A percentile compares a stretch with the other conserved stretches of the same genome.
Evolutionary conservation across 2,888 invertebrate genomes (phyloP).

Genomic region (Ochlodes sylvanus): DNA sequence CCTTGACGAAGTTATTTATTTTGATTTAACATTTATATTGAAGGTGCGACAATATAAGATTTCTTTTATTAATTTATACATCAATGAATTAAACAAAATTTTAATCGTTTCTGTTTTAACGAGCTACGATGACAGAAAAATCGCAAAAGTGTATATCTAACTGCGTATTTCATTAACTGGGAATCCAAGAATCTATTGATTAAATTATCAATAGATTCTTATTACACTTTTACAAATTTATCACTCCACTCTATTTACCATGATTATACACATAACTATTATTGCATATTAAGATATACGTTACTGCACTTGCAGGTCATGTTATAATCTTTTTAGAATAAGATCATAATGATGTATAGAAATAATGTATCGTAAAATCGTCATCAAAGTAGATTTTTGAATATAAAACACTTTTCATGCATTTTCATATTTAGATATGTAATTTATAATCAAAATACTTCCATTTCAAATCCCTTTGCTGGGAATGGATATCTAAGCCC

Average conservation of each 20-base stretch:
- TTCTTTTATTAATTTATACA: neutral
- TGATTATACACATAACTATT: neutral
- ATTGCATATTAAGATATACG: neutral
- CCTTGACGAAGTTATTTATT: neutral
- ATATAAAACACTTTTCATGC: neutral
- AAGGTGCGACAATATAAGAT: neutral
- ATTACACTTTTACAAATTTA: neutral
- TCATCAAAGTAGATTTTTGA: slow-evolving; percentile 1
- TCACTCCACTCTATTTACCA: neutral
- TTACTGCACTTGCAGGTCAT: neutral
- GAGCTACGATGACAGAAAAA: neutral
- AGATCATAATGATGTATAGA: neutral
- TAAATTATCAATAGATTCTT: neutral
- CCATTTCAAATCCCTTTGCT: too few relatives aligned
- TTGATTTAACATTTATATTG: neutral
- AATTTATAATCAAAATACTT: neutral
- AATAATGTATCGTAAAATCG: neutral
- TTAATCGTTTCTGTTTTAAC: neutral
- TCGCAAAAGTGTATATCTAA: too few relatives aligned
- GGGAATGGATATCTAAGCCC: too few relatives aligned
- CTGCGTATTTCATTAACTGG: neutral
- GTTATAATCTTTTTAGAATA: slow-evolving; percentile 4
- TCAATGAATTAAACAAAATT: neutral
- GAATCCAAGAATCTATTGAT: neutral
- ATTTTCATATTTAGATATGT: neutral